Percentiles rank a stretch among this genome's conserved stretches.
phyloP scores from a whole-genome alignment of 2,113 vertebrate species.

The Agapornis roseicollis region DNA sequence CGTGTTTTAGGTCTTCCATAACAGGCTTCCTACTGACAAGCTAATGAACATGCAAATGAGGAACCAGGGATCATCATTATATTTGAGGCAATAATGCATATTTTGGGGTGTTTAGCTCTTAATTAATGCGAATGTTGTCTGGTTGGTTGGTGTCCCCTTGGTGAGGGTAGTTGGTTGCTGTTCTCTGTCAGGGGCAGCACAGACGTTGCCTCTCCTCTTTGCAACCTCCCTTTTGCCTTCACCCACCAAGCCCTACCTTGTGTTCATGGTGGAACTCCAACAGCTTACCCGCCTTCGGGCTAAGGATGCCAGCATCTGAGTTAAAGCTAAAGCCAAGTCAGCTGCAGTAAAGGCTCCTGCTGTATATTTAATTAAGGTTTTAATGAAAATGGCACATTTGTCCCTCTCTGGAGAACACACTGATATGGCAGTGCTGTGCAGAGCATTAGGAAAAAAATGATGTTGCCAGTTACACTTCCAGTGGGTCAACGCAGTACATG shows the following conservation, averaged over 20 bases:
- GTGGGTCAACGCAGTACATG: not conserved
- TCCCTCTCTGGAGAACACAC: not conserved
- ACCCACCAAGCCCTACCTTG: too few relatives aligned
- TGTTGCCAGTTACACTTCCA: not conserved
- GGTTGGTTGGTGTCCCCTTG: not conserved
- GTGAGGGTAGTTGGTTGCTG: not conserved
- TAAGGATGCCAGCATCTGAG: not conserved
- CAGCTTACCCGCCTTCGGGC: not conserved
- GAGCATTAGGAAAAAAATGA: fast-evolving
- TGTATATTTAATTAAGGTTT: not conserved
- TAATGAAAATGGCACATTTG: not conserved
- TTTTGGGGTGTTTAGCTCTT: not conserved
- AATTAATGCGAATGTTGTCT: not conserved
- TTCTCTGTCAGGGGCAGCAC: not conserved
- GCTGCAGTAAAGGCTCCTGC: not conserved
- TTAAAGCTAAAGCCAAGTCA: not conserved
- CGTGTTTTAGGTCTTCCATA: not conserved
- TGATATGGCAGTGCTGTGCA: not conserved
- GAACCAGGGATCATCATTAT: not conserved
- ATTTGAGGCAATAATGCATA: not conserved
- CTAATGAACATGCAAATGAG: not conserved
- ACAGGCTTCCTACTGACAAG: not conserved
- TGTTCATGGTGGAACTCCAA: not conserved
- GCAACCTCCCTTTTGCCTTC: not conserved
- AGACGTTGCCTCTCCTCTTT: not conserved